Evolutionary conservation across 2,113 vertebrate genomes (phyloP).

Genomic region (Orcinus orca): DNA sequence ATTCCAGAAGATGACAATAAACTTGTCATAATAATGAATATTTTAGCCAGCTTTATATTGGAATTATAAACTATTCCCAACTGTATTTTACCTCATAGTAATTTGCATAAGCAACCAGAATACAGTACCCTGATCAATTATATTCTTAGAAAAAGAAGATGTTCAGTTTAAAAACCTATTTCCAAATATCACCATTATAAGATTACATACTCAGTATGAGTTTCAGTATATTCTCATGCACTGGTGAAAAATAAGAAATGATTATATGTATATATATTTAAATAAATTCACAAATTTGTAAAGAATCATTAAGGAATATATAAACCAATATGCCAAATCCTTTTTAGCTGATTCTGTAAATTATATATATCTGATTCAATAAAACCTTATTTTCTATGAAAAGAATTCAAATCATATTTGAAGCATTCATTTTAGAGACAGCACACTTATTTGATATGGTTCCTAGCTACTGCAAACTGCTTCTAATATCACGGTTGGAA

Average conservation of each 20-base stretch:
- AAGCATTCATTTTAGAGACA: constrained; percentile 38
- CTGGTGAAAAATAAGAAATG: constrained; percentile 6
- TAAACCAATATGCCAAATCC: background rate
- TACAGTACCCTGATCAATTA: background rate
- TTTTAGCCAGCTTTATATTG: constrained; percentile 17
- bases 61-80: constrained; percentile 38
- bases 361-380: background rate
- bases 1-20: constrained; percentile 51
- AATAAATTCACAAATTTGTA: background rate
- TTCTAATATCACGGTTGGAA: background rate
- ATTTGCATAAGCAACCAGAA: constrained; percentile 51
- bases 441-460: background rate
- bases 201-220: background rate
- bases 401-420: background rate
- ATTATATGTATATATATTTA: background rate
- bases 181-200: constrained; percentile 22
- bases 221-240: background rate
- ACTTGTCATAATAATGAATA: constrained; percentile 47
- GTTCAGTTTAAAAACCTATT: constrained; percentile 35
- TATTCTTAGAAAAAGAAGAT: background rate
- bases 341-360: background rate
- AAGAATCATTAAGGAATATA: background rate
- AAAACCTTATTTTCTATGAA: background rate
- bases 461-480: background rate
- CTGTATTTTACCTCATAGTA: constrained; percentile 7